A percentile compares a stretch with the other conserved stretches of the same genome.
phyloP scores from a whole-genome alignment of 2,888 invertebrate species.

The Rhogogaster chlorosoma region DNA sequence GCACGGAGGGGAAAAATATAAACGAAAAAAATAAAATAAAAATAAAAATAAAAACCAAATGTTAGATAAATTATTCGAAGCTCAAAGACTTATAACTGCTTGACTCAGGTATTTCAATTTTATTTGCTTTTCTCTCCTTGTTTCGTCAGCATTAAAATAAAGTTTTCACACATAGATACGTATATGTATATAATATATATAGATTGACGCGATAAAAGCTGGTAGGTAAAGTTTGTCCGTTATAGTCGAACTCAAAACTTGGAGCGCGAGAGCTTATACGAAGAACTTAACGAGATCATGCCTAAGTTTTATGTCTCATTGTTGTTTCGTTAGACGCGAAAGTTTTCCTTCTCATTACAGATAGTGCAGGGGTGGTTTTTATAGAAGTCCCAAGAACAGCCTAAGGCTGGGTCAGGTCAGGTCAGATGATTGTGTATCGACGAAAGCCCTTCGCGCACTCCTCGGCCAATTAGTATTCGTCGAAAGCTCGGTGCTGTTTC shows the following conservation, averaged over 20 bases:
- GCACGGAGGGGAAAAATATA: not conserved
- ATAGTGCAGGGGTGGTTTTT: conserved; percentile 17
- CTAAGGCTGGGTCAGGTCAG: not conserved
- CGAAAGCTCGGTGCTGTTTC: conserved; percentile 19
- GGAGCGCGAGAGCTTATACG: not conserved
- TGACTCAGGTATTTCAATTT: not conserved
- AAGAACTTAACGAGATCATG: conserved; percentile 39
- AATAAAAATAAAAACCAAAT: not conserved
- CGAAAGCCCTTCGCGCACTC: not conserved
- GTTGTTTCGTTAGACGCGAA: conserved; percentile 36
- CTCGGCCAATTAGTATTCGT: conserved; percentile 28
- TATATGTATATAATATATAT: not conserved
- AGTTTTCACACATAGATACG: not conserved
- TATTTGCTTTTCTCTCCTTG: not conserved
- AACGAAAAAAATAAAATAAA: not conserved
- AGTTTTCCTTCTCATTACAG: conserved; percentile 32
- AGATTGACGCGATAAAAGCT: conserved; percentile 1
- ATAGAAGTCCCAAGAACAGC: not conserved
- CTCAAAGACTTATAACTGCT: not conserved
- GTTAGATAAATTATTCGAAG: not conserved
- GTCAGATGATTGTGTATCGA: not conserved
- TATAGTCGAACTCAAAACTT: conserved; percentile 36
- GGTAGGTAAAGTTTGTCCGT: conserved; percentile 13
- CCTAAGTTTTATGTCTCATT: conserved; percentile 38
- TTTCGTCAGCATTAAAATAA: not conserved